Conservation (phyloP, 2,888 invertebrate species). For the Fabriciana adippe region DNA sequence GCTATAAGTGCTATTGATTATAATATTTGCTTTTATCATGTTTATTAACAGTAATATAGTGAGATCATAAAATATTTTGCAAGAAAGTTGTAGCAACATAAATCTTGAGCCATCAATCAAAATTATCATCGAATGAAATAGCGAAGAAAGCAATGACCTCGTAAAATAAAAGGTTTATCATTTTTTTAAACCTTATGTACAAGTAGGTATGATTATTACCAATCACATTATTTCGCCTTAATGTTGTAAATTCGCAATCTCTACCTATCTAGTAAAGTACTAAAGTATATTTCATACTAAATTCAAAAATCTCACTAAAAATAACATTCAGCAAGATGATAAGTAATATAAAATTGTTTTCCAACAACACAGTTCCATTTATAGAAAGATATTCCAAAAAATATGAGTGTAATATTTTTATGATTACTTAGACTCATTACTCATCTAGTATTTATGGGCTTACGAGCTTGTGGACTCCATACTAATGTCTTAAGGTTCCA, state of each 20-base stretch:
- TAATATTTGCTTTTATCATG: constrained; percentile 12
- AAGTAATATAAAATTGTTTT: too few species aligned
- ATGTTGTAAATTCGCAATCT: too few species aligned
- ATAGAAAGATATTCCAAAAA: background rate
- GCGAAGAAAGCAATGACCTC: constrained; percentile 12
- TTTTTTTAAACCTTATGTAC: too few species aligned
- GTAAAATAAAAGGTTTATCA: background rate
- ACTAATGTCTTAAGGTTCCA: constrained; percentile 17
- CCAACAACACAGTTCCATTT: background rate
- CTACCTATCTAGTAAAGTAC: too few species aligned
- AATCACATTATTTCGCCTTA: too few species aligned
- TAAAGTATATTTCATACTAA: too few species aligned
- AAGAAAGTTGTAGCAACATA: constrained; percentile 42
- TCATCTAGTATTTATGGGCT: constrained; percentile 18
- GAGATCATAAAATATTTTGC: constrained; percentile 37
- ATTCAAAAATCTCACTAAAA: too few species aligned
- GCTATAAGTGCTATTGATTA: too few species aligned
- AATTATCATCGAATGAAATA: constrained; percentile 30
- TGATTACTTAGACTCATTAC: constrained; percentile 8
- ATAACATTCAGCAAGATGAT: too few species aligned
- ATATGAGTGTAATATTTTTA: constrained; percentile 14
- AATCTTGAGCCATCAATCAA: constrained; percentile 49
- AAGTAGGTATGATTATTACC: too few species aligned
- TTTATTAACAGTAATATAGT: constrained; percentile 27
- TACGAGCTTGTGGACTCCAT: constrained; percentile 4